Base-by-base conservation (phyloP, 2,888 invertebrate species). In the Xylota sylvarum region DNA sequence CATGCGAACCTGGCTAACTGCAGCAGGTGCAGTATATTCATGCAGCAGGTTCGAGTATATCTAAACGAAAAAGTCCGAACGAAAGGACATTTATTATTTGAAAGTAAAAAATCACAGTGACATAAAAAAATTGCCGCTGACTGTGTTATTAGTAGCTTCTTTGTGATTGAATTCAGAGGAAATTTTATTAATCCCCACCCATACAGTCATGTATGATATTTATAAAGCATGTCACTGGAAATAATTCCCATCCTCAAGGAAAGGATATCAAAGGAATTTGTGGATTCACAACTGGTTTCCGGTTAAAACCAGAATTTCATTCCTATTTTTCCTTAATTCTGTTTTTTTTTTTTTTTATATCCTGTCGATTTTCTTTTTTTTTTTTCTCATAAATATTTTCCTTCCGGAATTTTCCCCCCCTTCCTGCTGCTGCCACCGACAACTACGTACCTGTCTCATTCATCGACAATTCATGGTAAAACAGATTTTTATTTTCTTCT, bases 371-470 rank as follows among this genome's bases (percentile, higher is more conserved):
- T 58, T 76, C 19, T 67, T 76, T 76, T 76, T 65, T 67, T 76
- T 76, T 76, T 65, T 32, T 58, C 73, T 64, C 58, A 65, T 67
- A 80, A 80, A 73, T 80, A 80, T 81, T 81, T 81, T 67, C 32
- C 55, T 60, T 60, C 46, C 56, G 30, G 50, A 58, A 46, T 60
- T 67, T 52, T 43, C 23, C 2, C 23, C 23, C 23, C 23, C 19
- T 7, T n/a, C 17, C 64, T 30, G 14, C 0, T 46, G 32, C 12
- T 12, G 2, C n/a, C 43, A 35, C 7, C 10, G 1, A 12, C 19
- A 35, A 14, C 46, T 27, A 17, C 23, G 65, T n/a, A 65, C 74
- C 65, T 60, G 67, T 50, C 50, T 43, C 30, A 50, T 56, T 73
- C 48, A 58, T 60, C 74, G 62, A 62, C 76, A 70, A 70, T 76